Evolutionary conservation across 1,140 invertebrate species (phyloP), one percentile per base, ranked within the genome.

Genomic region (Mycetomoellerius zeteki): DNA sequence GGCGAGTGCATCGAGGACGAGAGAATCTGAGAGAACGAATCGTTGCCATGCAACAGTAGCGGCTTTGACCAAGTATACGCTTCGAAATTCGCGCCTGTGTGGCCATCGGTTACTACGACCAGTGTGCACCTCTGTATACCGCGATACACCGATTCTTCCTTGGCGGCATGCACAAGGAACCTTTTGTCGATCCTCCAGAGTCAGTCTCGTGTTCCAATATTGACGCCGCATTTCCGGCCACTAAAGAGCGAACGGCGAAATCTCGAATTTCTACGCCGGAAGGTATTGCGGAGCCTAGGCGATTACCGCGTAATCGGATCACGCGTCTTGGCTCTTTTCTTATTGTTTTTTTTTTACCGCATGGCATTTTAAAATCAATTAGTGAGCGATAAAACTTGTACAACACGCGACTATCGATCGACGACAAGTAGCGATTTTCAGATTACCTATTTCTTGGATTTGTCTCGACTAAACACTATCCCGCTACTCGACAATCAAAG

Each of bases 161-260:
- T 10, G 19, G 24, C 24, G 37, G 37, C 80, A 50, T 43, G 10
- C 50, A 56, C 65, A 37, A 81, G 30, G 54, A 85, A 37, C 47
- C 73, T 85, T 78, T 85, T 54, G 73, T 78, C 56, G 43, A 76
- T 54, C 58, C 82, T 37, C 64, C 30, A 37, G 6, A 37, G 33
- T 37, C 33, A 58, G 76, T 76, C 73, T 78, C 82, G 60, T 85
- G 82, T 85, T 85, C 60, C 58, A 78, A 85, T 78, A 85, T 85
- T 76, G 73, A 85, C 67, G 27, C 37, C 73, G 47, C 73, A 78
- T 33, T 85, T 77, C 33, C 62, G 47, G 33, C 73, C 27, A 56
- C 24, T 56, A 71, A 75, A 24, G 16, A 76, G 43, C 43, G 33
- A 71, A 12, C 47, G 54, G 4, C 47, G 24, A 65, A 62, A 78